Percentiles rank a stretch among this genome's conserved stretches.
phyloP scores from a whole-genome alignment of 2,113 vertebrate species.

The Pygoscelis antarcticus region DNA sequence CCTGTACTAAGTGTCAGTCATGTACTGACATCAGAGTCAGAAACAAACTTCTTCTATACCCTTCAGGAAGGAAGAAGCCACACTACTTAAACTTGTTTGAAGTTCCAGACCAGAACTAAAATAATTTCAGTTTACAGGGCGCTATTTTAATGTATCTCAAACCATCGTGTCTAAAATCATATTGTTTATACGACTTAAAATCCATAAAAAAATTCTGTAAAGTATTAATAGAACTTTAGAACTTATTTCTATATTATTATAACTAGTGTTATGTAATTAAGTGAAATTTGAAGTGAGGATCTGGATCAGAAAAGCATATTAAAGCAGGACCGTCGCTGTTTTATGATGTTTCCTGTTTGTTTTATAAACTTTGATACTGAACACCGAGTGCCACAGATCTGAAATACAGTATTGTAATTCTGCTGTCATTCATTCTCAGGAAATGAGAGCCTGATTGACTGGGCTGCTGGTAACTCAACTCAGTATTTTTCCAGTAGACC shows the following conservation, averaged over 20 bases:
- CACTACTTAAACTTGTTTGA: background rate
- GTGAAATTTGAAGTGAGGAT: background rate
- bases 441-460: background rate
- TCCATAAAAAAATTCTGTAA: background rate
- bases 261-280: background rate
- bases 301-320: background rate
- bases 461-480: background rate
- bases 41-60: background rate
- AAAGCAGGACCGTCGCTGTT: background rate
- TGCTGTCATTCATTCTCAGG: background rate
- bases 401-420: background rate
- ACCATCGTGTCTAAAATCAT: background rate
- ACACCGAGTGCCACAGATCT: background rate
- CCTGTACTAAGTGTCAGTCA: background rate
- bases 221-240: background rate
- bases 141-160: background rate
- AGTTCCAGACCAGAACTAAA: background rate
- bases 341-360: background rate
- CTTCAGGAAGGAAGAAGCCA: background rate
- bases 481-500: background rate
- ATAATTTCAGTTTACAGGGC: background rate
- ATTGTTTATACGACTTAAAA: background rate
- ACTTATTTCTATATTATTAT: background rate
- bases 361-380: background rate
- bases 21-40: background rate